Evolutionary conservation across 2,888 invertebrate species (phyloP), one percentile per base, ranked within the genome.

Genomic region (Paralinhomoeus sp.): DNA sequence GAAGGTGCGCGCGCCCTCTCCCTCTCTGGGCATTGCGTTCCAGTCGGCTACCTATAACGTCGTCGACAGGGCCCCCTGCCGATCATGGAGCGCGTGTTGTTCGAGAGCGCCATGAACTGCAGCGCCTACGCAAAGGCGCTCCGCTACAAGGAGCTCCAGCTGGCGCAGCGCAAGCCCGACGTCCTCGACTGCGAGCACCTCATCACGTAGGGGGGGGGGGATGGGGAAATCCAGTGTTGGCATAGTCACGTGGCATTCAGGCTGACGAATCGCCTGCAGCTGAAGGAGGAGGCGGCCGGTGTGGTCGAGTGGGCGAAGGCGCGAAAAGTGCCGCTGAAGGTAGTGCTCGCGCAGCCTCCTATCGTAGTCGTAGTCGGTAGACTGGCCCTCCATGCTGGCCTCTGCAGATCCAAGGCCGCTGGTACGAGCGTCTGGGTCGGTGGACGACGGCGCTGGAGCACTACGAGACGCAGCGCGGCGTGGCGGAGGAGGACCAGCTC

Each of bases 351-450:
- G n/a, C n/a, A n/a, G n/a, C n/a, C n/a, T n/a, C n/a, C n/a, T n/a
- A n/a, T n/a, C n/a, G n/a, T n/a, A n/a, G n/a, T n/a, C n/a, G n/a
- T n/a, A n/a, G n/a, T n/a, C n/a, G n/a, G n/a, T n/a, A n/a, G n/a
- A n/a, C n/a, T n/a, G n/a, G n/a, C n/a, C n/a, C n/a, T n/a, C n/a
- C n/a, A n/a, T n/a, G n/a, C n/a, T n/a, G n/a, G n/a, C n/a, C n/a
- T n/a, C n/a, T 24, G 62, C 61, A 58, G 52, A 61, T 67, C 37
- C 62, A 82, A 64, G 85, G 91, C 40, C 73, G 84, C 9, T 97
- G 97, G 97, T 91, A 91, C 63, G 97, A 97, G 63, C 93, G 97
- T 64, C 69, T 97, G 1, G 91, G 97, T 65, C 87, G 91, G 61
- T 99, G 93, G 93, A 87, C 91, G 55, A 83, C 83, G 60, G 97